Conservation (phyloP, 2,797 vertebrate species). For the Phalanger gymnotis region DNA sequence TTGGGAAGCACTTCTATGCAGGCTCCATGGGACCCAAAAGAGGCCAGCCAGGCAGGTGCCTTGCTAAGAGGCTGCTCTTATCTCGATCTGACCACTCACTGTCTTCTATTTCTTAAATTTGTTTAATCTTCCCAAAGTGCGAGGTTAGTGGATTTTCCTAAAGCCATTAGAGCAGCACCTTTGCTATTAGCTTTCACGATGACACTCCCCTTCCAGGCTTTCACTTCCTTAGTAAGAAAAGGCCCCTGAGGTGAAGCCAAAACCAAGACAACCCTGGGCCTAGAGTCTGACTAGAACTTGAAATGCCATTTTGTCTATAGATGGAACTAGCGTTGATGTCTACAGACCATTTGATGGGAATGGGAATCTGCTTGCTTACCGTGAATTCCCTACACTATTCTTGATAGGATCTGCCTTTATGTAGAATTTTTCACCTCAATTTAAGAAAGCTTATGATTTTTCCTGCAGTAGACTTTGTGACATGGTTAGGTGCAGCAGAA, state of each 20-base stretch:
- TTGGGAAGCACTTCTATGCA: neutral
- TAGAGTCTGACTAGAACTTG: constrained; percentile 23
- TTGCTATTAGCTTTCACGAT: constrained; percentile 81
- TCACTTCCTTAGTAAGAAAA: constrained; percentile 68
- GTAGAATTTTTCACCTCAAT: neutral
- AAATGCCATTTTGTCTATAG: constrained; percentile 34
- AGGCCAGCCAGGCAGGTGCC: neutral
- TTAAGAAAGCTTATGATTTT: neutral
- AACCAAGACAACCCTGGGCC: neutral
- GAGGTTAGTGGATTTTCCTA: constrained; percentile 82
- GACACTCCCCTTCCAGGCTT: constrained; percentile 76
- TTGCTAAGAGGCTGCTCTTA: constrained; percentile 31
- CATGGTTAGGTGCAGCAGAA: neutral
- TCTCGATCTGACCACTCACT: constrained; percentile 42
- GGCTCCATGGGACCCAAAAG: neutral
- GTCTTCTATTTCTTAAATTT: constrained; percentile 22
- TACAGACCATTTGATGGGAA: neutral
- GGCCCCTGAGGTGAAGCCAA: constrained; percentile 76
- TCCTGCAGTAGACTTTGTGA: neutral
- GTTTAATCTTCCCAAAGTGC: constrained; percentile 70
- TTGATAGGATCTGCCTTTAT: neutral
- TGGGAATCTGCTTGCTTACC: neutral
- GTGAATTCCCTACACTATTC: neutral
- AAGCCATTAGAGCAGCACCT: constrained; percentile 75
- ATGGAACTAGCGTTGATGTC: neutral